These are phyloP conservation scores for Aporophyla lueneburgensis DNA, from an alignment of 2,888 invertebrate genomes.

Conservation along the genomic window DNA sequence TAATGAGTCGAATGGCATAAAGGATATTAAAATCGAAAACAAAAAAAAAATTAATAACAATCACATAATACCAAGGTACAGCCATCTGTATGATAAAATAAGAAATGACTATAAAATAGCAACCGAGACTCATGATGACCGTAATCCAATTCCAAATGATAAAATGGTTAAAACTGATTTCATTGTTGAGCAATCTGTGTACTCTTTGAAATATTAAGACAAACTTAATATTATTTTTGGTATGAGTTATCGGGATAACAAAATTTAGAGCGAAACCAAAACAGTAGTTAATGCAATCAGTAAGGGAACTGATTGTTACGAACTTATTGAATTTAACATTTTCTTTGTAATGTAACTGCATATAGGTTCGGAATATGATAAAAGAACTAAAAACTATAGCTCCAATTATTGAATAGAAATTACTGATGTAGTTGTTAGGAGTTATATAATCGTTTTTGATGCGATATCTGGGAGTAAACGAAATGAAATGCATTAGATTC, in stretches of 20 bases:
- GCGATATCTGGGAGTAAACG: conserved; percentile 6
- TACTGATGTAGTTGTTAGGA: neutral
- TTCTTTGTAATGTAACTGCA: neutral
- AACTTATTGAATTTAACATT: neutral
- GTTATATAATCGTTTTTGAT: conserved; percentile 13
- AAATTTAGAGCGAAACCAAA: conserved; percentile 17
- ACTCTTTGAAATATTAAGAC: conserved; percentile 30
- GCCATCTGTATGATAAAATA: neutral
- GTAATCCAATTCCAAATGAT: conserved; percentile 34
- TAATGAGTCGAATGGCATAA: conserved; percentile 5
- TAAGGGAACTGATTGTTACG: neutral
- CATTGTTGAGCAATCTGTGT: conserved; percentile 17
- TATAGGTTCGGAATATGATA: neutral
- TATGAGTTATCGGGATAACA: conserved; percentile 5
- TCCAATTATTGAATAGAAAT: neutral
- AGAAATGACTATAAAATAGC: neutral
- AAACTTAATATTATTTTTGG: conserved; percentile 11
- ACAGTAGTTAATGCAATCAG: conserved; percentile 8
- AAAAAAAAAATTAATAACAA: neutral
- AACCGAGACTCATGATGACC: neutral
- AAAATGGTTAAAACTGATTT: neutral
- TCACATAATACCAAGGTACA: conserved; percentile 4
- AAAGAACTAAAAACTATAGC: neutral
- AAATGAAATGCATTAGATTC: conserved; percentile 9
- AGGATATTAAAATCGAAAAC: conserved; percentile 32